Evolutionary conservation across 1,140 invertebrate genomes (phyloP).

Genomic region (Stenopsyche tienmushanensis): DNA sequence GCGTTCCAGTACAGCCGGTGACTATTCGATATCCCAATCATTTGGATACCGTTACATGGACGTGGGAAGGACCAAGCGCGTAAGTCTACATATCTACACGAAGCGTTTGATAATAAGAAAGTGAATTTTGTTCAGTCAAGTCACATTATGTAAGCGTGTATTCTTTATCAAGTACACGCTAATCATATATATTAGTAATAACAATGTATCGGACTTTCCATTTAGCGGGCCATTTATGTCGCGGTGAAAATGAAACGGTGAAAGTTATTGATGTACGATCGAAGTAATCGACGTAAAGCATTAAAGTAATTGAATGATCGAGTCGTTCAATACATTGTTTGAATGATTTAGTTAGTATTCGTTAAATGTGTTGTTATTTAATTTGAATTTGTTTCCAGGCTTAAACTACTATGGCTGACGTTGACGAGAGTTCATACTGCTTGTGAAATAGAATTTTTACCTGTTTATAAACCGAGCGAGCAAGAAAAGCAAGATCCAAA

Average conservation of each 20-base stretch:
- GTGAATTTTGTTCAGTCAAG: background rate
- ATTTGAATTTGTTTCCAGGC: slow-evolving; percentile 60
- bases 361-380: background rate
- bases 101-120: background rate
- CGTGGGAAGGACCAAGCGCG: slow-evolving; percentile 95
- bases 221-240: no score
- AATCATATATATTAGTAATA: no score
- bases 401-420: slow-evolving; percentile 86
- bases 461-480: slow-evolving; percentile 85
- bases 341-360: background rate
- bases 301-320: background rate
- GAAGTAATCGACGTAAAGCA: no score
- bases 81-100: slow-evolving; percentile 56
- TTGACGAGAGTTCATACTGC: slow-evolving; percentile 87
- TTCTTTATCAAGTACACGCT: no score
- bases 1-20: slow-evolving; percentile 92
- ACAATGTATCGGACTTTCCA: no score
- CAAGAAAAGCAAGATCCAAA: slow-evolving; percentile 86
- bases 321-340: background rate
- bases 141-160: background rate
- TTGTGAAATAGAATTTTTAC: slow-evolving; percentile 93
- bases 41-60: slow-evolving; percentile 93
- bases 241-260: background rate
- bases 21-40: slow-evolving; percentile 90
- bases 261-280: no score